These are phyloP conservation scores for Porites australiensis DNA, from an alignment of 64 coral and sea anemone species.

Conservation along the genomic window DNA sequence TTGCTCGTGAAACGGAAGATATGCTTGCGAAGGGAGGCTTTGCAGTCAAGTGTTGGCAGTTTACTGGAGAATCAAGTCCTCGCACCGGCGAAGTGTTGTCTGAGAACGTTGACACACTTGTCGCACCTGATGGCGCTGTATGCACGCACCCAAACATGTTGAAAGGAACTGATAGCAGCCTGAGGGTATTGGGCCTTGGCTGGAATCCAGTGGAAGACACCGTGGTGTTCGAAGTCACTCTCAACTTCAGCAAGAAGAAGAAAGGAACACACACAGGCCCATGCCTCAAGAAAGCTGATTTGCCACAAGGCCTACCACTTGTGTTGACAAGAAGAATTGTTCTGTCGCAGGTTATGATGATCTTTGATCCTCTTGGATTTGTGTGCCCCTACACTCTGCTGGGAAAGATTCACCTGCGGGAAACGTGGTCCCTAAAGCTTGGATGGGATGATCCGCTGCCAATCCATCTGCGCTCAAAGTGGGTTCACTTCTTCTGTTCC, in stretches of 20 bases:
- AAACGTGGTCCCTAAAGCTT: conserved; percentile 71
- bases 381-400: conserved; percentile 63
- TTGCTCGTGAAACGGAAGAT: conserved; percentile 58
- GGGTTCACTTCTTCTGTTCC: conserved; percentile 57
- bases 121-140: background rate
- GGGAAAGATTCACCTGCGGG: conserved; percentile 76
- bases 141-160: conserved; percentile 42
- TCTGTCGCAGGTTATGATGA: conserved; percentile 76
- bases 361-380: conserved; percentile 80
- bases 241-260: conserved; percentile 21
- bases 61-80: conserved; percentile 62
- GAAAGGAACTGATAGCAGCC: conserved; percentile 60
- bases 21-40: conserved; percentile 76
- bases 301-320: conserved; percentile 51
- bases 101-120: background rate
- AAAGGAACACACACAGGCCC: conserved; percentile 38
- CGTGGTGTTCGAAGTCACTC: conserved; percentile 55
- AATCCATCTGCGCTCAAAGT: conserved; percentile 13
- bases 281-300: conserved; percentile 47
- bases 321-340: conserved; percentile 87
- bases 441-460: conserved; percentile 75
- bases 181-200: conserved; percentile 67
- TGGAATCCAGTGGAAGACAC: conserved; percentile 71
- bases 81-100: conserved; percentile 10
- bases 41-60: conserved; percentile 72